Percentiles rank a stretch among this genome's conserved stretches.
These are phyloP conservation scores for Cephonodes hylas DNA, from an alignment of 2,888 invertebrate genomes.

Conservation along the genomic window DNA sequence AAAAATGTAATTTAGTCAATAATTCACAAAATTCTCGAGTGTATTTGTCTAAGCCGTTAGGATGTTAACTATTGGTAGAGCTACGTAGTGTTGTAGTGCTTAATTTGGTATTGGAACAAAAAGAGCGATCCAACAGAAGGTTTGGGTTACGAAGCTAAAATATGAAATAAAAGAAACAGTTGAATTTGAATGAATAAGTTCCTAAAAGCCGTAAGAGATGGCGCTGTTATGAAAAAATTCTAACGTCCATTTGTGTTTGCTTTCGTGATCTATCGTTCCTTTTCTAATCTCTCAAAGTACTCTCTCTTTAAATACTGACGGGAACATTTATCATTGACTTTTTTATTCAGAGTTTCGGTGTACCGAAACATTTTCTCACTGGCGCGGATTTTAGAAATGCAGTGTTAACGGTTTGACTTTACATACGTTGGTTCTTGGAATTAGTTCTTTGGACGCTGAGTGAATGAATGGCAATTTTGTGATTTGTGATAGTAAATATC, in stretches of 20 bases:
- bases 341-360: neutral
- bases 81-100: too few relatives aligned
- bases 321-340: constrained; percentile 13
- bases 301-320: neutral
- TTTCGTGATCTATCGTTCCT: constrained; percentile 13
- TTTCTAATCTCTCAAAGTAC: constrained; percentile 12
- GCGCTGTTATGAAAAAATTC: neutral
- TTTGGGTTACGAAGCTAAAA: too few relatives aligned
- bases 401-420: neutral
- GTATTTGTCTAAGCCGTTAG: too few relatives aligned
- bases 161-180: too few relatives aligned
- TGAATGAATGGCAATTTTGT: too few relatives aligned
- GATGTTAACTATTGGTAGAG: too few relatives aligned
- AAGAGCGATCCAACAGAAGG: too few relatives aligned
- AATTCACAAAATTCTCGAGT: too few relatives aligned
- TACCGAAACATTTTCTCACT: neutral
- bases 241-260: constrained; percentile 2
- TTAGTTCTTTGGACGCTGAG: neutral
- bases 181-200: neutral
- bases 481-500: too few relatives aligned
- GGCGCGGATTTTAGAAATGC: neutral
- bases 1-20: too few relatives aligned
- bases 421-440: neutral
- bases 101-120: too few relatives aligned
- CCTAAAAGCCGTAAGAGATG: neutral